These are phyloP conservation scores for Myopa tessellatipennis DNA, from an alignment of 2,888 invertebrate species.

Conservation along the genomic window DNA sequence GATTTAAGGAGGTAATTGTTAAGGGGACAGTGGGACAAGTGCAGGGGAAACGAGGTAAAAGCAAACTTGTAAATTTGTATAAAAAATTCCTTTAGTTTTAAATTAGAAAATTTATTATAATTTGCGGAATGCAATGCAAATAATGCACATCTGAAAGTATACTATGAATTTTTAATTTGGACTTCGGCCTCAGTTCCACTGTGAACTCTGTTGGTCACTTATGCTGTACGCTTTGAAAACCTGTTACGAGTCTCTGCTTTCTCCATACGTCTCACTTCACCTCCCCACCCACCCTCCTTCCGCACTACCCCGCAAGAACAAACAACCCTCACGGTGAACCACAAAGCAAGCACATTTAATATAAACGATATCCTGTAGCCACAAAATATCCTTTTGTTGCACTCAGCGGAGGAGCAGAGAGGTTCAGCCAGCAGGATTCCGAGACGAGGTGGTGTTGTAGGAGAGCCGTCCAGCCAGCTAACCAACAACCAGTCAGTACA, in stretches of 20 bases:
- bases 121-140: too few relatives aligned
- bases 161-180: background rate
- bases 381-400: constrained; percentile 42
- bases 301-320: constrained; percentile 7
- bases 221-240: background rate
- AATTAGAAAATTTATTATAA: too few relatives aligned
- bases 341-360: constrained; percentile 59
- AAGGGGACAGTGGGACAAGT: constrained; percentile 13
- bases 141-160: background rate
- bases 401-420: background rate
- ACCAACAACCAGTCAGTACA: background rate
- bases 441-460: background rate
- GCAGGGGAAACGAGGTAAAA: background rate
- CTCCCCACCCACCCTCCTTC: background rate
- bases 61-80: background rate
- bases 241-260: background rate
- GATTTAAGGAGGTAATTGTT: constrained; percentile 13
- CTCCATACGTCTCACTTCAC: background rate
- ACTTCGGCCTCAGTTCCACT: background rate
- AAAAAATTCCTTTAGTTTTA: too few relatives aligned
- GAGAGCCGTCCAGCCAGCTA: background rate
- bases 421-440: too few relatives aligned
- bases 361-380: constrained; percentile 51
- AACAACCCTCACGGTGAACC: constrained; percentile 53
- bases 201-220: constrained; percentile 14